Evolutionary conservation across 1,140 invertebrate species (phyloP), one percentile per base, ranked within the genome.

Genomic region (Pseudoatta argentina): DNA sequence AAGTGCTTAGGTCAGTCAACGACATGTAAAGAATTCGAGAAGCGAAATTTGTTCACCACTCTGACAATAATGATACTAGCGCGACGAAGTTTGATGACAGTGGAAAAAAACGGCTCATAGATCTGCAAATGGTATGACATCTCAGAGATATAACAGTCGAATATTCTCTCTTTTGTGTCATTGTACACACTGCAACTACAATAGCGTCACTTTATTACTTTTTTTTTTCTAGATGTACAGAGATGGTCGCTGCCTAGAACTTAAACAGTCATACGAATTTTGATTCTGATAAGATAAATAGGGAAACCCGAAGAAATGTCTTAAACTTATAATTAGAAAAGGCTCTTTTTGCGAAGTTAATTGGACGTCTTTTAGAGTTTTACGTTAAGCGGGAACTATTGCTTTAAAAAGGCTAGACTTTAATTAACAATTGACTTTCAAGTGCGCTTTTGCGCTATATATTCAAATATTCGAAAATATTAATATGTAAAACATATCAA

Each of bases 401-500:
- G 48, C 3, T 1, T 51, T 30, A 30, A 48, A 16, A 16, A 44
- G 44, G 18, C 82, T 66, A 0, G 10, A 24, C 0, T 48, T 27
- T 0, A 18, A 2, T 78, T 55, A 57, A 55, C 30, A 59, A 71
- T 66, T 34, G 39, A 86, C 27, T 48, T 12, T 51, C 3, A 57
- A 59, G 51, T 21, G 12, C 34, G 39, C 34, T 24, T n/a, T 30
- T 71, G 69, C 69, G 75, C 69, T 81, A 59, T 72, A 18, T 77
- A 87, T 63, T 66, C 73, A 24, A n/a, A 1, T 24, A 14, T 48
- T 63, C 57, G 73, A 51, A 83, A 79, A 63, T 16, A 71, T 73
- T 48, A 7, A 69, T 30, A 72, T 30, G 16, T 78, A 57, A 8
- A 81, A 81, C 53, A 87, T 81, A 72, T 44, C 39, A 44, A 44